Base-by-base conservation (phyloP, 1,140 invertebrate genomes). In the Doryteuthis pealeii region DNA sequence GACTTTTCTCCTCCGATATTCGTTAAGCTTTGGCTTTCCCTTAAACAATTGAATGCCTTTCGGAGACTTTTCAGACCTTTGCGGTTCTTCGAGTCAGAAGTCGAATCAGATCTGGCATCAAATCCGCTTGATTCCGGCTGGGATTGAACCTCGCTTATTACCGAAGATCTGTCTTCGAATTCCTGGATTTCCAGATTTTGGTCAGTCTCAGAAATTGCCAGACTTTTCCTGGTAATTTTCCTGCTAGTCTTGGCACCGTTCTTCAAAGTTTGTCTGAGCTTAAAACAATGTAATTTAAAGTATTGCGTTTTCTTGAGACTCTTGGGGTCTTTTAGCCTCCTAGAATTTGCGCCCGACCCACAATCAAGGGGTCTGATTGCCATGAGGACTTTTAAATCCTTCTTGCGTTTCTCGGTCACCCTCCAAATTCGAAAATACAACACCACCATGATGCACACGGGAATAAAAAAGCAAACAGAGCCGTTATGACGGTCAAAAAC, bases 381-480 rank as follows among this genome's bases (percentile, higher is more conserved):
- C 89, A 98, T 96, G 43, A 99, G 90, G 88, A 97, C 95, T 5
- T 95, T 94, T 85, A 99, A 89, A 84, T 99, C 96, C 87, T 97
- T 97, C 86, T 99, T 95, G 74, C 98, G 90, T 86, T 98, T 86
- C 72, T 82, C 78, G 4, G 98, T 99, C 89, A 99, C 96, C 66
- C 92, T 90, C 93, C 96, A 99, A 86, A 99, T 99, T 83, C 80
- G 80, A 72, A 83, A 85, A 78, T 89, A 89, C 8, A 89, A 75
- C 49, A 85, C 75, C 30, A 79, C 80, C 84, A 89, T 88, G 26
- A 89, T 82, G 10, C 81, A 81, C 67, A 99, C 62, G 98, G 98
- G 78, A 98, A 92, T 89, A 99, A 99, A 90, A 99, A 99, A 32
- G 97, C 97, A 15, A 95, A 94, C 74, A 99, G 93, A 54, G 84